phyloP scores from a whole-genome alignment of 2,888 invertebrate species.

The Xylophagus ater region DNA sequence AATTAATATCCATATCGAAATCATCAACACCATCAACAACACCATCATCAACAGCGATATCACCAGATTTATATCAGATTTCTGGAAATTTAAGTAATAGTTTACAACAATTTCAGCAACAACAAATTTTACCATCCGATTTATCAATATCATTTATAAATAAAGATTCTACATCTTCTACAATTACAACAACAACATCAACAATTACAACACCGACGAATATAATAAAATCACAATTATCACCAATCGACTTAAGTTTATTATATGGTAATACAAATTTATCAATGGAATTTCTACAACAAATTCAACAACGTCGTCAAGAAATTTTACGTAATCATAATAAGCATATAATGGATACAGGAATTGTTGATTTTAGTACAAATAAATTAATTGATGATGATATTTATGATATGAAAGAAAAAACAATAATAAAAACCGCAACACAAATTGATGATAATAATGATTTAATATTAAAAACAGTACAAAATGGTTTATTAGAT shows the following conservation, averaged over 20 bases:
- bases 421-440: no score
- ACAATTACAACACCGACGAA: neutral
- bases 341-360: no score
- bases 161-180: no score
- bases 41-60: constrained; percentile 13
- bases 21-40: constrained; percentile 5
- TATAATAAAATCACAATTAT: neutral
- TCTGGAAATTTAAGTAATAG: neutral
- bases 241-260: constrained; percentile 5
- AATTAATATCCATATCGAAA: constrained; percentile 1
- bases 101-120: no score
- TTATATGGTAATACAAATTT: constrained; percentile 3
- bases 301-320: constrained; percentile 17
- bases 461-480: no score
- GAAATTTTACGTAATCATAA: neutral
- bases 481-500: no score
- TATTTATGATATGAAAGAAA: no score
- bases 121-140: constrained; percentile 9
- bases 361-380: no score
- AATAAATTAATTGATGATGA: no score
- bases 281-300: constrained; percentile 9
- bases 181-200: neutral
- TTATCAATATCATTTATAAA: constrained; percentile 5
- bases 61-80: constrained; percentile 13
- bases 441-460: no score